Evolutionary conservation across 2,888 invertebrate genomes (phyloP).

Genomic region (Melanargia galathea): DNA sequence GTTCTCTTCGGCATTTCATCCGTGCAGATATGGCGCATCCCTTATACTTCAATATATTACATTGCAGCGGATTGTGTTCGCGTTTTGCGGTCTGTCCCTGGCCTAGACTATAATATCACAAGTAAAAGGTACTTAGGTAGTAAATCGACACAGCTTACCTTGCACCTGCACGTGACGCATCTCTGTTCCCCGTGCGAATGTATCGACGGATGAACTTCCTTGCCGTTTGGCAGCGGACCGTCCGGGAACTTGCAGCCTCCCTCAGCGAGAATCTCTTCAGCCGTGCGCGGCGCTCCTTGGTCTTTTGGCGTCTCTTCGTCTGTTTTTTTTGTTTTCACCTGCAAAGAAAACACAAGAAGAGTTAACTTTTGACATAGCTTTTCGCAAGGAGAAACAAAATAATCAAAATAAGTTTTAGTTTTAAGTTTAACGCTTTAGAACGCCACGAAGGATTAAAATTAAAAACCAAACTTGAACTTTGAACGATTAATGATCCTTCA

Average conservation of each 20-base stretch:
- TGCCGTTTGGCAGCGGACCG: slow-evolving; percentile 86
- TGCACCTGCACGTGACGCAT: slow-evolving; percentile 95
- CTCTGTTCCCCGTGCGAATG: slow-evolving; percentile 93
- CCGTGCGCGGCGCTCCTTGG: slow-evolving; percentile 76
- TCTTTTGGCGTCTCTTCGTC: slow-evolving; percentile 72
- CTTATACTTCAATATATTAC: too few species aligned
- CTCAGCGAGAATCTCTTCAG: slow-evolving; percentile 87
- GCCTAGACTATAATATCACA: too few species aligned
- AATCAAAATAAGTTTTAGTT: too few species aligned
- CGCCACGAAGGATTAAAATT: too few species aligned
- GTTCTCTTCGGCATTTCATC: too few species aligned
- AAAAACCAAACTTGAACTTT: too few species aligned
- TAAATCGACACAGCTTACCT: slow-evolving; percentile 80
- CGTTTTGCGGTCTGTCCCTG: too few species aligned
- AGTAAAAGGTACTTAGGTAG: neutral
- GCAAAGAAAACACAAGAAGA: slow-evolving; percentile 35
- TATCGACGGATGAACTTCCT: slow-evolving; percentile 94
- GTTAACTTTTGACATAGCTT: neutral
- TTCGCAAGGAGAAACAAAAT: too few species aligned
- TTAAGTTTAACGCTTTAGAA: too few species aligned
- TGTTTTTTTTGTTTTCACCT: slow-evolving; percentile 70
- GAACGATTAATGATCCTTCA: too few species aligned
- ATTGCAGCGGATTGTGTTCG: too few species aligned
- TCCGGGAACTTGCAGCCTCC: slow-evolving; percentile 92
- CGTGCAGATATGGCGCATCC: too few species aligned